Percentiles rank a stretch among this genome's conserved stretches.
These are phyloP conservation scores for Patiria pectinifera DNA, from an alignment of 53 echinoderm and acorn worm species.

Conservation along the genomic window DNA sequence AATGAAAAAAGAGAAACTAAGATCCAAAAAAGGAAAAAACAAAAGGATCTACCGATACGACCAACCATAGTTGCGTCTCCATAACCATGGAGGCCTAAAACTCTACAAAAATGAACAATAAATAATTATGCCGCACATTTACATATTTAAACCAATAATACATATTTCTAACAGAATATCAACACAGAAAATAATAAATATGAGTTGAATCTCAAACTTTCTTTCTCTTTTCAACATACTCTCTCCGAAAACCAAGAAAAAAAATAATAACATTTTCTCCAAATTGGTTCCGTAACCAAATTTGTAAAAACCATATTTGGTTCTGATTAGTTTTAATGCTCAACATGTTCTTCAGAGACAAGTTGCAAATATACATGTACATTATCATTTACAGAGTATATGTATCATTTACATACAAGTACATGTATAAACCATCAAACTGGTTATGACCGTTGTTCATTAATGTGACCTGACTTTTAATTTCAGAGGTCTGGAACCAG, in stretches of 20 bases:
- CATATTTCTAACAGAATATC: slow-evolving; percentile 44
- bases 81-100: background rate
- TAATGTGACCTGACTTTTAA: no score
- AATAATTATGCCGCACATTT: slow-evolving; percentile 41
- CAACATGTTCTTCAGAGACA: background rate
- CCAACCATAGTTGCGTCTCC: background rate
- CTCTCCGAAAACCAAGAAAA: background rate
- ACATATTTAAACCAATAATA: slow-evolving; percentile 50
- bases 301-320: no score
- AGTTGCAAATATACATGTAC: background rate
- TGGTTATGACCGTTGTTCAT: no score
- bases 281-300: no score
- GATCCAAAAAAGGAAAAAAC: background rate
- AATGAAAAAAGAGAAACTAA: background rate
- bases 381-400: background rate
- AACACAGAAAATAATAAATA: slow-evolving; percentile 37
- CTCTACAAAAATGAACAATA: slow-evolving; percentile 54
- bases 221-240: background rate
- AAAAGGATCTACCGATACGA: no score
- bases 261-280: background rate
- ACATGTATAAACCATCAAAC: no score
- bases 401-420: background rate
- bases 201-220: slow-evolving; percentile 34
- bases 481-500: no score
- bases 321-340: background rate